phyloP scores from a whole-genome alignment of 2,797 vertebrate genomes.

The Octomys mimax region DNA sequence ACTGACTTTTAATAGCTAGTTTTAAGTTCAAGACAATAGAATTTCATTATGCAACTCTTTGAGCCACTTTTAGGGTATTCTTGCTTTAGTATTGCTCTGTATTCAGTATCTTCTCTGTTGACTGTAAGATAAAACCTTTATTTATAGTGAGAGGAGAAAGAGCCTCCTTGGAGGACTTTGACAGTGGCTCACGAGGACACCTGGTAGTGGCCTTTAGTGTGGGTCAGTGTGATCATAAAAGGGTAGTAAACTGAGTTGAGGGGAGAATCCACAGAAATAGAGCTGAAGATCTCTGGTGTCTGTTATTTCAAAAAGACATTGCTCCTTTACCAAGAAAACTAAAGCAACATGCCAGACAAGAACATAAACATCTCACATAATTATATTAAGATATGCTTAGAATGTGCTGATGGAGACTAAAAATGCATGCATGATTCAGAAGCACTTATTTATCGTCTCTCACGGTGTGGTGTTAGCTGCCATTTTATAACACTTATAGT shows the following conservation, averaged over 20 bases:
- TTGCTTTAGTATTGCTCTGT: slow-evolving; percentile 1
- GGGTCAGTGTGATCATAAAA: slow-evolving; percentile 67
- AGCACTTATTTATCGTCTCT: neutral
- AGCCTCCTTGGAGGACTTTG: slow-evolving; percentile 79
- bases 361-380: neutral
- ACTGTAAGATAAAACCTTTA: slow-evolving; percentile 80
- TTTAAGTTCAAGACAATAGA: slow-evolving; percentile 48
- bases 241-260: slow-evolving; percentile 83
- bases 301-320: slow-evolving; percentile 48
- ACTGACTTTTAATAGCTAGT: neutral
- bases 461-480: neutral
- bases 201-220: slow-evolving; percentile 84
- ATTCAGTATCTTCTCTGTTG: slow-evolving; percentile 71
- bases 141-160: slow-evolving; percentile 80
- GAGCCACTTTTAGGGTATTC: slow-evolving; percentile 51
- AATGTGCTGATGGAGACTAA: neutral
- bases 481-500: neutral
- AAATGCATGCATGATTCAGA: neutral
- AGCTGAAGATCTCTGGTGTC: fast-evolving
- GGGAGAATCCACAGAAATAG: slow-evolving; percentile 62
- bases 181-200: slow-evolving; percentile 64
- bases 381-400: neutral
- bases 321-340: slow-evolving; percentile 65
- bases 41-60: slow-evolving; percentile 57
- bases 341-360: neutral